A percentile compares a stretch with the other conserved stretches of the same genome.
Conservation (phyloP, 53 echinoderm and acorn worm species). For the Holothuria scabra region DNA sequence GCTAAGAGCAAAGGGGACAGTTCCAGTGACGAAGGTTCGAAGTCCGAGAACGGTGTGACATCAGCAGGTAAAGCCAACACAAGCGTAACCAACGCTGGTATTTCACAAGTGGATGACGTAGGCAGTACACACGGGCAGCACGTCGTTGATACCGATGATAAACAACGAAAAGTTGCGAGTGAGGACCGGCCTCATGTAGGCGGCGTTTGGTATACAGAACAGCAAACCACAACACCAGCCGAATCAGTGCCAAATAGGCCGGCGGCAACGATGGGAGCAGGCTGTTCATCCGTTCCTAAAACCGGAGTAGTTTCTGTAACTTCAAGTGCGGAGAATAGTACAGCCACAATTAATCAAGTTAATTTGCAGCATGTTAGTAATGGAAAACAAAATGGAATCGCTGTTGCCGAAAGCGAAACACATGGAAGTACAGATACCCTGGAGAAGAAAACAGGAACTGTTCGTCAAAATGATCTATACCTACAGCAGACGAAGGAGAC, state of each 20-base stretch:
- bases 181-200: background rate
- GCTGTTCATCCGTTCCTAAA: slow-evolving; percentile 51
- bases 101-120: slow-evolving; percentile 38
- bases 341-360: slow-evolving; percentile 54
- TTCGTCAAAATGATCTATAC: slow-evolving; percentile 29
- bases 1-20: slow-evolving; percentile 53
- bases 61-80: slow-evolving; percentile 5
- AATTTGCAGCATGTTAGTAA: slow-evolving; percentile 40
- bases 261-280: slow-evolving; percentile 59
- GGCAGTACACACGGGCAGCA: slow-evolving; percentile 30
- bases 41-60: slow-evolving; percentile 42
- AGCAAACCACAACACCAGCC: background rate
- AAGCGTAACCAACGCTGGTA: slow-evolving; percentile 15
- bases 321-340: slow-evolving; percentile 51
- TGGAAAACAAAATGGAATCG: slow-evolving; percentile 43
- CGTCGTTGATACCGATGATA: slow-evolving; percentile 33
- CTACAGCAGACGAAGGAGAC: slow-evolving; percentile 23
- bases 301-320: slow-evolving; percentile 55
- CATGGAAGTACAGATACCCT: slow-evolving; percentile 26
- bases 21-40: slow-evolving; percentile 30
- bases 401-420: slow-evolving; percentile 45
- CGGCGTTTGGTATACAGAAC: background rate
- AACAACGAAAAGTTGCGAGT: slow-evolving; percentile 16
- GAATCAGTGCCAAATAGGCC: slow-evolving; percentile 10
- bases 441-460: slow-evolving; percentile 34